Percentiles rank a stretch among this genome's conserved stretches.
Evolutionary conservation across 2,113 vertebrate genomes (phyloP).

Genomic region (Heterocephalus glaber): DNA sequence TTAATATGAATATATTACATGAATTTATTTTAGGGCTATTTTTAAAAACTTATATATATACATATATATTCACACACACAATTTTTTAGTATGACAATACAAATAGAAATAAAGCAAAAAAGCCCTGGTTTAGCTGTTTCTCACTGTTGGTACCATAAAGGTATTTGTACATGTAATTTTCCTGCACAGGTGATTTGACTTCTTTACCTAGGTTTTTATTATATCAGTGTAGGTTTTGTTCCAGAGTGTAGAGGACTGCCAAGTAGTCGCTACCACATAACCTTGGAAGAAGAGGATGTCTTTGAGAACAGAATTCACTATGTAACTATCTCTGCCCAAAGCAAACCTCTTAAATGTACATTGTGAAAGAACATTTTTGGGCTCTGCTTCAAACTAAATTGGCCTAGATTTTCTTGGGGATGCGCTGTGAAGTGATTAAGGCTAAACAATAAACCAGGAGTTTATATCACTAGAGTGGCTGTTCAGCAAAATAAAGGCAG

Average conservation of each 20-base stretch:
- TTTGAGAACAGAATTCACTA: constrained; percentile 51
- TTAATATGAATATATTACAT: too few species aligned
- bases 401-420: constrained; percentile 49
- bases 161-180: background rate
- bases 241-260: background rate
- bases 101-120: background rate
- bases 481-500: background rate
- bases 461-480: background rate
- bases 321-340: constrained; percentile 54
- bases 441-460: constrained; percentile 25
- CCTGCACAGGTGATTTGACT: background rate
- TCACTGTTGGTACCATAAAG: background rate
- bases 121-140: background rate
- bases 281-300: constrained; percentile 35
- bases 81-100: background rate
- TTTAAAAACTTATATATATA: background rate
- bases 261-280: background rate
- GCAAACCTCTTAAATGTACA: constrained; percentile 46
- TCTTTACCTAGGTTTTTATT: constrained; percentile 14
- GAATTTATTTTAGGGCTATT: background rate
- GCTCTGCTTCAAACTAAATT: constrained; percentile 61
- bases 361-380: constrained; percentile 33
- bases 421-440: constrained; percentile 41
- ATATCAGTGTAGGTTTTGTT: background rate
- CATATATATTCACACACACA: too few species aligned